Evolutionary conservation across 2,888 invertebrate species (phyloP).

Genomic region (Monoplex corrugatus): DNA sequence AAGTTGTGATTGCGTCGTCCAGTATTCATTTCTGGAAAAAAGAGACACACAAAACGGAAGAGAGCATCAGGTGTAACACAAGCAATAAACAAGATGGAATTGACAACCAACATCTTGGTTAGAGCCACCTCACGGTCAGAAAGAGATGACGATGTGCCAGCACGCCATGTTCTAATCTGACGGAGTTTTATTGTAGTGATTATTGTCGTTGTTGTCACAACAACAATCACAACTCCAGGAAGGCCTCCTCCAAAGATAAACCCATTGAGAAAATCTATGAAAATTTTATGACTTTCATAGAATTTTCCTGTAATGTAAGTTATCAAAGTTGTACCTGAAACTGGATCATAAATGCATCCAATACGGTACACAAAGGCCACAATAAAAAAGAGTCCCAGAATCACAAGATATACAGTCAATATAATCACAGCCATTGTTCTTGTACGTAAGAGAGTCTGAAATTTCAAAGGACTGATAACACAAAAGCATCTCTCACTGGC

Average conservation of each 20-base stretch:
- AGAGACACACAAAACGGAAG: neutral
- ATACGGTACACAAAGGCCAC: neutral
- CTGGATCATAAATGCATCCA: neutral
- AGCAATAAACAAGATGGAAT: neutral
- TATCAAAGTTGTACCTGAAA: neutral
- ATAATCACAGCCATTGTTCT: conserved; percentile 7
- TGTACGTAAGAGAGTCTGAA: neutral
- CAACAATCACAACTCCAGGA: neutral
- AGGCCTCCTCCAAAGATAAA: neutral
- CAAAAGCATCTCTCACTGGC: neutral
- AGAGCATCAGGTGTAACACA: neutral
- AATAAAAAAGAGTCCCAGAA: neutral
- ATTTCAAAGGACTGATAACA: neutral
- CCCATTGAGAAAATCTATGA: neutral
- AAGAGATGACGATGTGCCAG: neutral
- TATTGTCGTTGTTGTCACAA: neutral
- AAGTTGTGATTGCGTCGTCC: neutral
- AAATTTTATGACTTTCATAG: neutral
- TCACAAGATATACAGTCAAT: neutral
- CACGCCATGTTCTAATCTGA: neutral
- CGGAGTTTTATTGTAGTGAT: neutral
- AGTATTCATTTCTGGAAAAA: neutral
- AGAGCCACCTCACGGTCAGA: neutral
- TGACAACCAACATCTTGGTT: conserved; percentile 10
- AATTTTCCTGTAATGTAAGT: neutral